A percentile compares a stretch with the other conserved stretches of the same genome.
These are phyloP conservation scores for Phrynosoma platyrhinos DNA, from an alignment of 2,113 vertebrate genomes.

Conservation along the genomic window DNA sequence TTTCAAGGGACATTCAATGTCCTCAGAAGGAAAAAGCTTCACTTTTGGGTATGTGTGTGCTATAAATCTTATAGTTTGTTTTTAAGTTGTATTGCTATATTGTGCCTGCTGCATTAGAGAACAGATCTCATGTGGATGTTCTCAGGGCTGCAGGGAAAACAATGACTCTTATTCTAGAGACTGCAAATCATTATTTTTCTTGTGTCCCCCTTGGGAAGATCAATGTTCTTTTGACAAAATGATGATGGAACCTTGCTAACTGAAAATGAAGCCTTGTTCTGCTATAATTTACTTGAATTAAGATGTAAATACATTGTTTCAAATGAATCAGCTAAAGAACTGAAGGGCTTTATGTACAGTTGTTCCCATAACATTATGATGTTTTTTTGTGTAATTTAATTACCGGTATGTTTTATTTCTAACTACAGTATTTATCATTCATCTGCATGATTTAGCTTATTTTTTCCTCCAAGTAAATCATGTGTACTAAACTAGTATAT, in stretches of 20 bases:
- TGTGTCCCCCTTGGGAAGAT: neutral
- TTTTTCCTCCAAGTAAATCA: neutral
- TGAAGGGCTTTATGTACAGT: neutral
- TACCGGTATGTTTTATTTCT: neutral
- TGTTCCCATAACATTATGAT: slow-evolving; percentile 10
- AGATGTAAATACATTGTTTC: neutral
- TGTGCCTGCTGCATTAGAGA: neutral
- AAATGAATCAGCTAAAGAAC: neutral
- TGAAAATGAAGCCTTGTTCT: neutral
- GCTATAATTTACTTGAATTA: slow-evolving; percentile 16
- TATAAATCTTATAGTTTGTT: neutral
- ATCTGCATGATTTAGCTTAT: neutral
- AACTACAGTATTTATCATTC: slow-evolving; percentile 11
- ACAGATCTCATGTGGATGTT: neutral
- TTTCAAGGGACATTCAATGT: too few species aligned
- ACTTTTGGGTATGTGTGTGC: too few species aligned
- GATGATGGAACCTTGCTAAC: neutral
- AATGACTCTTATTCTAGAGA: neutral
- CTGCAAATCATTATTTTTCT: neutral
- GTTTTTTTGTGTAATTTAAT: slow-evolving; percentile 15
- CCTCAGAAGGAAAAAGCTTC: too few species aligned
- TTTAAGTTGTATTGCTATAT: neutral
- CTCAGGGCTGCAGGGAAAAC: neutral
- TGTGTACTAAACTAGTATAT: neutral
- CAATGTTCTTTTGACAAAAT: neutral